Evolutionary conservation across 2,113 vertebrate species (phyloP).

Genomic region (Halcyon senegalensis): DNA sequence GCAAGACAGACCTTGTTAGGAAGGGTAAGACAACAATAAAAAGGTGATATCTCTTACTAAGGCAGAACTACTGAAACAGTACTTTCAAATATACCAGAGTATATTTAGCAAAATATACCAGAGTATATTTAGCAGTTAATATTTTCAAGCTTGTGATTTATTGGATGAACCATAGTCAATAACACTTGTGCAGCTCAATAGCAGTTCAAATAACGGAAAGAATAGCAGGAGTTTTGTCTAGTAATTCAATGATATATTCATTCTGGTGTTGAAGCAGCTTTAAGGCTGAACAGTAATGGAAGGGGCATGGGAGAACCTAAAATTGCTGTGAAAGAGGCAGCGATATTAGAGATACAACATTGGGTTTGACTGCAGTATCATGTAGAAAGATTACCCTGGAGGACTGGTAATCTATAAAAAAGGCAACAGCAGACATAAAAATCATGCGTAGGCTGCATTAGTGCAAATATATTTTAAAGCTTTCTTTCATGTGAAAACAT

Average conservation of each 20-base stretch:
- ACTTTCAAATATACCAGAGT: neutral
- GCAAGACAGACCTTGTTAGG: neutral
- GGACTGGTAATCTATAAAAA: conserved; percentile 27
- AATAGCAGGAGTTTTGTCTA: conserved; percentile 1
- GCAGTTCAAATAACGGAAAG: conserved; percentile 5
- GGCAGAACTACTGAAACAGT: neutral
- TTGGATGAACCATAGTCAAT: neutral
- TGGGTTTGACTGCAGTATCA: conserved; percentile 19
- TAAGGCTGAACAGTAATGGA: conserved; percentile 13
- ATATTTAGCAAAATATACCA: neutral
- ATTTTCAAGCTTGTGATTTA: conserved; percentile 20
- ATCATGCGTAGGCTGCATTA: neutral
- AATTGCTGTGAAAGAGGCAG: conserved; percentile 2
- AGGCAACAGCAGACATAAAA: conserved; percentile 17
- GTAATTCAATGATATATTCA: conserved; percentile 1
- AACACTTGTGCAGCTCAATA: conserved; percentile 23
- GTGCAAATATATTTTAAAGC: conserved; percentile 38
- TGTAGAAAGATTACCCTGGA: conserved; percentile 17
- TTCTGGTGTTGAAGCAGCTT: neutral
- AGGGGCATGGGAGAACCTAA: neutral
- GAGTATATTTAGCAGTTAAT: conserved; percentile 20
- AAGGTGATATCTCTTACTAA: neutral
- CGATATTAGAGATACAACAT: conserved; percentile 11
- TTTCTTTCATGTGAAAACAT: neutral
- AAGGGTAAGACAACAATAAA: neutral